Evolutionary conservation across 2,113 vertebrate species (phyloP), one percentile per base, ranked within the genome.

Genomic region (Mus pahari): DNA sequence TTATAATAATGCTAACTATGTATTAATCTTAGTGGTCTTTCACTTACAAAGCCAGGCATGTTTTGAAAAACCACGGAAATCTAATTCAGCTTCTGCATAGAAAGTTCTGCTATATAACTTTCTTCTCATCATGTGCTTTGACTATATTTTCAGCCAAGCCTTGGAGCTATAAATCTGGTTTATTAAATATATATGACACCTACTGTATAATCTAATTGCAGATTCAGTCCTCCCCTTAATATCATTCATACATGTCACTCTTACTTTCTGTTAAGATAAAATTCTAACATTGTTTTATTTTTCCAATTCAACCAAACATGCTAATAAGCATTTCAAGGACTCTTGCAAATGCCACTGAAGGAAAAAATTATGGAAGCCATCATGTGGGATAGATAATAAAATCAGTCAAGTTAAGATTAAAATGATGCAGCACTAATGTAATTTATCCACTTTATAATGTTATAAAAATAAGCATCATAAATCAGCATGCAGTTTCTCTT

Each of bases 361-460:
- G 31, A 62, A 93, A 92, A 89, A 89, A 87, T 93, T 50, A 64
- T 74, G 36, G 90, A 64, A 55, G 20, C n/a, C 33, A 53, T 68
- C 82, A 86, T 90, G 24, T 53, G 31, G 53, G 68, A 62, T 24
- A 83, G 88, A 92, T 82, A 94, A 95, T 94, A 83, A 92, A 95
- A 87, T 95, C 84, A 87, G 60, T 83, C 88, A 82, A 73, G 73
- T 82, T 86, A 83, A 70, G 87, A 87, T 53, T 86, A 89, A 87
- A 91, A 92, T 86, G 94, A 83, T 64, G 87, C 60, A 86, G 78
- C 86, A 91, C 87, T 87, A 89, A 87, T 87, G 53, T 87, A 68
- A 96, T 90, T 89, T 89, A 86, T 71, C 73, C 66, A 66, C 64
- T 96, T 97, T 86, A 93, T 92, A 89, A 74, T 70, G 84, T 83